Evolutionary conservation across 2,888 invertebrate genomes (phyloP).

Genomic region (Cephonodes hylas): DNA sequence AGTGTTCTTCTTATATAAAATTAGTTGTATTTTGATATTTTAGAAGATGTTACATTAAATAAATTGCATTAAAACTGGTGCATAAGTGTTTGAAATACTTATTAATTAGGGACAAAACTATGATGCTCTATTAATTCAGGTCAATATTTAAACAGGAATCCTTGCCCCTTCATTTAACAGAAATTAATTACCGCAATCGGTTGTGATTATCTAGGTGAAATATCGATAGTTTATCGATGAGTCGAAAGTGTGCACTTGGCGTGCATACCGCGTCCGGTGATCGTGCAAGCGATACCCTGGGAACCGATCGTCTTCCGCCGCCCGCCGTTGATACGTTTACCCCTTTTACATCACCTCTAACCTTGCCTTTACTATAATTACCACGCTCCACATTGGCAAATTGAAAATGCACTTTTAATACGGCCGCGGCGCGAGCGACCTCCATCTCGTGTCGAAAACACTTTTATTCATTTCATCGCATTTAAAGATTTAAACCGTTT

Average conservation of each 20-base stretch:
- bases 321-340: slow-evolving; percentile 38
- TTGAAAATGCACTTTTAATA: slow-evolving; percentile 50
- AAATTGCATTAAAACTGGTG: too few relatives aligned
- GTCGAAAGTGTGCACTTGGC: slow-evolving; percentile 24
- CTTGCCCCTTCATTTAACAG: neutral
- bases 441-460: slow-evolving; percentile 56
- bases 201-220: neutral
- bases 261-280: slow-evolving; percentile 68
- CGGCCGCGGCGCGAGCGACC: slow-evolving; percentile 53
- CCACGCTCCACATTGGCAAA: slow-evolving; percentile 28
- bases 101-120: too few relatives aligned
- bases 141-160: neutral
- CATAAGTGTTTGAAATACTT: too few relatives aligned
- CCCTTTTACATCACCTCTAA: slow-evolving; percentile 45
- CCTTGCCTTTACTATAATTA: slow-evolving; percentile 39
- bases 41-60: too few relatives aligned
- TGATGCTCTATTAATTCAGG: neutral
- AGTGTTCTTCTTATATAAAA: too few relatives aligned
- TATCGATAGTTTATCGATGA: slow-evolving; percentile 31
- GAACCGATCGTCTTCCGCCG: slow-evolving; percentile 71
- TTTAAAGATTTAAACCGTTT: slow-evolving; percentile 72
- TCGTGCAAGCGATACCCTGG: slow-evolving; percentile 76
- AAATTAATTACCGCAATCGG: neutral
- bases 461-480: slow-evolving; percentile 70
- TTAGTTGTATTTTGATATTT: too few relatives aligned